Evolutionary conservation across 2,888 invertebrate genomes (phyloP), one percentile per base, ranked within the genome.

Genomic region (Crioceris asparagi): DNA sequence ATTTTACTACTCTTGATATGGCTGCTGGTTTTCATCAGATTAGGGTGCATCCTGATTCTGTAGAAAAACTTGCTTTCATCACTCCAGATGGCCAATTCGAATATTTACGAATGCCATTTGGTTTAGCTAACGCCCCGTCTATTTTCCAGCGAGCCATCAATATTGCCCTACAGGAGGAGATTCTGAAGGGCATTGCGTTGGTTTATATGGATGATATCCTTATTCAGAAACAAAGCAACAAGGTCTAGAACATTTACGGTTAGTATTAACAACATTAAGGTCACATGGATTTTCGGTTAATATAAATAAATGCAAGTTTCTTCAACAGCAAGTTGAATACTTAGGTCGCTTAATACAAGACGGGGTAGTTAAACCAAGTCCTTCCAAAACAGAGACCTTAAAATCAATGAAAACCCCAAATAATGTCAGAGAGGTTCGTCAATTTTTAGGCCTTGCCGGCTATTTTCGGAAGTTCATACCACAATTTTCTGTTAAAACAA

Each of bases 31-130:
- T 11, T 4, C 12, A 25, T 4, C 25, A 25, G 3, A 25, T 25
- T 11, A n/a, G 11, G 12, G 12, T 25, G 25, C 11, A n/a, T 2
- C 25, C 25, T 3, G 25, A 25, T 11, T 25, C 25, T 12, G 4
- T 25, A 3, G 11, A n/a, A 3, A 11, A 11, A 25, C n/a, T 12
- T 4, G 25, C 25, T 25, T 25, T 25, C 25, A 25, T 4, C n/a
- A 25, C 25, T 4, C 25, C n/a, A 4, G 25, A 25, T 4, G 25
- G 55, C 4, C 40, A 56, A 3, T 60, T 47, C 29, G 52, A 61
- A 45, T 57, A 50, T 32, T 32, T 44, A 3, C 32, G 47, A 31
- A 1, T 50, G 57, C 51, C 51, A 4, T 62, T 60, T 38, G 59
- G 58, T 3, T 41, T 60, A 4, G 32, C 49, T 2, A 57, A 58